Percentiles rank a stretch among this genome's conserved stretches.
Evolutionary conservation across 2,888 invertebrate species (phyloP).

Genomic region (Monochamus alternatus): DNA sequence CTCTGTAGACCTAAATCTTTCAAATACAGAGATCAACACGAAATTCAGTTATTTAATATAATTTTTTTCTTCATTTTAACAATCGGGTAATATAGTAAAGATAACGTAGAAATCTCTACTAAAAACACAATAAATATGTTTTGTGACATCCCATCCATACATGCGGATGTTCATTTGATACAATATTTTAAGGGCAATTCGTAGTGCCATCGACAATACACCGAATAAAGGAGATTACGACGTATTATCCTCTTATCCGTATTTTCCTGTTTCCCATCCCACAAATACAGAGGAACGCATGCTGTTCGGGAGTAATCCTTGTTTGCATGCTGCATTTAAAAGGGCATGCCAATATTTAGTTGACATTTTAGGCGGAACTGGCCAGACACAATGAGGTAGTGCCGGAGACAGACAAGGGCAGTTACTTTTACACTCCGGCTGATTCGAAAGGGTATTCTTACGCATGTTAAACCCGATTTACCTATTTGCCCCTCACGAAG

Average conservation of each 20-base stretch:
- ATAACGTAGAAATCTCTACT: no score
- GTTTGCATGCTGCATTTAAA: constrained; percentile 55
- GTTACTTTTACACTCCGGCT: constrained; percentile 63
- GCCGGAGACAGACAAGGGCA: constrained; percentile 53
- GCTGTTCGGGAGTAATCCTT: constrained; percentile 54
- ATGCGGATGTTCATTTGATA: constrained; percentile 19
- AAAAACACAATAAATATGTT: no score
- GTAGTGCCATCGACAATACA: constrained; percentile 4
- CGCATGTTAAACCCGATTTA: constrained; percentile 58
- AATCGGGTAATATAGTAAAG: no score
- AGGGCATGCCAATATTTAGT: constrained; percentile 65
- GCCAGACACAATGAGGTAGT: constrained; percentile 60
- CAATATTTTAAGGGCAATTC: constrained; percentile 11
- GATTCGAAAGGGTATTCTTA: constrained; percentile 62
- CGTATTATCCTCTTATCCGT: constrained; percentile 45
- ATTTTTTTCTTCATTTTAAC: no score
- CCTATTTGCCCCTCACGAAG: constrained; percentile 38
- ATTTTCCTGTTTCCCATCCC: constrained; percentile 59
- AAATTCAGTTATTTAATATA: no score
- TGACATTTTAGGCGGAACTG: constrained; percentile 66
- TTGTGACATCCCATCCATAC: not conserved
- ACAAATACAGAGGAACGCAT: constrained; percentile 48
- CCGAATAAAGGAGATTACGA: constrained; percentile 45
- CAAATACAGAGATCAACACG: no score
- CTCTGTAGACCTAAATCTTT: no score